Conservation (phyloP, 2,888 invertebrate species). For the Epirrhoe alternata region DNA sequence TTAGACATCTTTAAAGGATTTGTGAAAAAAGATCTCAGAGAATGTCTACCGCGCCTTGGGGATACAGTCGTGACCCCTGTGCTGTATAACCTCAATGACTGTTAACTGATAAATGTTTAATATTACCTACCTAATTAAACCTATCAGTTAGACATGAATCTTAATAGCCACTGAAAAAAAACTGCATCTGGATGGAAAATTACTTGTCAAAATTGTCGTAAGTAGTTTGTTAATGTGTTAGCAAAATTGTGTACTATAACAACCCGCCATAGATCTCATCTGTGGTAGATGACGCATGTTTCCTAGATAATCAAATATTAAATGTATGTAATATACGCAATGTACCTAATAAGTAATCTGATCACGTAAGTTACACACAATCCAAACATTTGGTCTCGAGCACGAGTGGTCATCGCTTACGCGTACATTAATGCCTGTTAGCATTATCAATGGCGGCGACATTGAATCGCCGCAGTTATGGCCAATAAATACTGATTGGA, state of each 20-base stretch:
- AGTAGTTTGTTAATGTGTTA: not conserved
- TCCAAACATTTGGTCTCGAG: conserved; percentile 28
- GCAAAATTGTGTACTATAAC: not conserved
- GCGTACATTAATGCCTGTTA: conserved; percentile 69
- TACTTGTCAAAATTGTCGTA: not conserved
- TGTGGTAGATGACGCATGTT: conserved; percentile 20
- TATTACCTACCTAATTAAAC: not conserved
- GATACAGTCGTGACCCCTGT: too few relatives aligned
- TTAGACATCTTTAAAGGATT: too few relatives aligned
- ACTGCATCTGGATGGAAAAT: not conserved
- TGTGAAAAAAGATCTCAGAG: too few relatives aligned
- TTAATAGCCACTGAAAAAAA: not conserved
- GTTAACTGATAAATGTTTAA: not conserved
- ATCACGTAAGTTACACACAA: conserved; percentile 33
- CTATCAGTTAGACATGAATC: not conserved
- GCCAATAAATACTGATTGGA: conserved; percentile 80
- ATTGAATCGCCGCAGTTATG: conserved; percentile 76
- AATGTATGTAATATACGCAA: conserved; percentile 6
- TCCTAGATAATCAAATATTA: conserved; percentile 6
- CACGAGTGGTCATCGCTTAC: conserved; percentile 37
- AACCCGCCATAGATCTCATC: not conserved
- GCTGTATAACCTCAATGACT: not conserved
- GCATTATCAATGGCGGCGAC: conserved; percentile 72
- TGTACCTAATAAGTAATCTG: conserved; percentile 19
- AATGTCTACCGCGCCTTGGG: too few relatives aligned